phyloP scores from a whole-genome alignment of 2,888 invertebrate species.

The Drepana falcataria region DNA sequence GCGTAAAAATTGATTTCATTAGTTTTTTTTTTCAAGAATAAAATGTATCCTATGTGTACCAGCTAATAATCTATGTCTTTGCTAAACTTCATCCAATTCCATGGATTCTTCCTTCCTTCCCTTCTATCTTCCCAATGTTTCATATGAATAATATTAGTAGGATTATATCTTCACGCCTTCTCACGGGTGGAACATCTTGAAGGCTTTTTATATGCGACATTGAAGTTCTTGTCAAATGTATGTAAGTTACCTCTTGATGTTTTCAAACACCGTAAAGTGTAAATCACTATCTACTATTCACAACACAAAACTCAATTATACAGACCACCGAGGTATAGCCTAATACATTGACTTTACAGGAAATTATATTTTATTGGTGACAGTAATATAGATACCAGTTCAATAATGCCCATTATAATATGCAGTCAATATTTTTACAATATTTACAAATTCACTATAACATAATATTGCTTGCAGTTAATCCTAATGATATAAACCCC shows the following conservation, averaged over 20 bases:
- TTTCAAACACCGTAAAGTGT: conserved; percentile 2
- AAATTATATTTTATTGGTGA: conserved; percentile 16
- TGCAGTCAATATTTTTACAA: conserved; percentile 51
- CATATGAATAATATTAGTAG: conserved; percentile 4
- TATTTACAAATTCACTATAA: conserved; percentile 54
- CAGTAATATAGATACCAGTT: conserved; percentile 35
- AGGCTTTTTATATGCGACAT: no score
- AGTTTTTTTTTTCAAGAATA: no score
- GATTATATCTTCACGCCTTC: no score
- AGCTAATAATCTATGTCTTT: no score
- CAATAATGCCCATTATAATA: conserved; percentile 32
- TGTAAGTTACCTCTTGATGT: no score
- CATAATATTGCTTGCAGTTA: conserved; percentile 71
- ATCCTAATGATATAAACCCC: conserved; percentile 65
- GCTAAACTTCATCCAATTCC: background rate
- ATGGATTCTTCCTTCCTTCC: no score
- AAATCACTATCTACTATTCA: no score
- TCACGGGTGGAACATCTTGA: no score
- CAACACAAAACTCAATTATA: background rate
- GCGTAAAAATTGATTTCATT: no score
- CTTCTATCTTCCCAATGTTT: conserved; percentile 2
- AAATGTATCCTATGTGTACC: no score
- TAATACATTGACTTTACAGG: background rate
- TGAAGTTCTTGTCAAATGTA: no score
- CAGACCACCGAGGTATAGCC: no score